phyloP scores from a whole-genome alignment of 2,888 invertebrate species.

The Dicyrtomina minuta region DNA sequence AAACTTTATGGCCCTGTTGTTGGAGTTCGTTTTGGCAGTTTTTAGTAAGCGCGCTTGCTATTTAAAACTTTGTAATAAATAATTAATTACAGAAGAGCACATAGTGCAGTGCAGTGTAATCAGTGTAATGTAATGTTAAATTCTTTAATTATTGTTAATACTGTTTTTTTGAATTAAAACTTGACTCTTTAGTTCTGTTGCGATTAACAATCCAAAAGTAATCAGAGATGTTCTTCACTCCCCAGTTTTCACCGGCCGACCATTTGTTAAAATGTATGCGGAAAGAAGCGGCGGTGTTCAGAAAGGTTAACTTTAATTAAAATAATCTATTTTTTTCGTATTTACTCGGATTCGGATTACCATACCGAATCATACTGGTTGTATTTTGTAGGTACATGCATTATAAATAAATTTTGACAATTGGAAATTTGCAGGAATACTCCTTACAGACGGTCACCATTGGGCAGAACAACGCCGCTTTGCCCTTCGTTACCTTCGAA shows the following conservation, averaged over 20 bases:
- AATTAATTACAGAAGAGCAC: not conserved
- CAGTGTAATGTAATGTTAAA: not conserved
- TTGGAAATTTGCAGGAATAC: slow-evolving; percentile 29
- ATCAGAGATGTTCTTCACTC: too few relatives aligned
- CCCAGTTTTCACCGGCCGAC: too few relatives aligned
- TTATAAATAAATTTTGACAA: too few relatives aligned
- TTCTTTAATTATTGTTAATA: not conserved
- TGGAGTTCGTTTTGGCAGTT: not conserved
- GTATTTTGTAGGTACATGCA: too few relatives aligned
- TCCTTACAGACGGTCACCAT: slow-evolving; percentile 45
- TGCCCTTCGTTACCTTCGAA: slow-evolving; percentile 39
- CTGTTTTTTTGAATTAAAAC: too few relatives aligned
- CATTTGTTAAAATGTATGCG: too few relatives aligned
- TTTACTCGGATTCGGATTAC: not conserved
- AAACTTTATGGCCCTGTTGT: not conserved
- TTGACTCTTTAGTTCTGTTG: too few relatives aligned
- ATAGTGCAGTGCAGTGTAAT: not conserved
- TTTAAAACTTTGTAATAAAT: not conserved
- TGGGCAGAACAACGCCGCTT: slow-evolving; percentile 45
- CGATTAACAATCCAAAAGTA: too few relatives aligned
- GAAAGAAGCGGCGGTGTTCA: too few relatives aligned
- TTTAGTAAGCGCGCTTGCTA: not conserved
- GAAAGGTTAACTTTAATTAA: too few relatives aligned
- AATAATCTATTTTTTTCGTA: not conserved
- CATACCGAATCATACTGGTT: too few relatives aligned